These are phyloP conservation scores for Sorex maritimensis DNA, from an alignment of 2,797 vertebrate species.

Conservation along the genomic window DNA sequence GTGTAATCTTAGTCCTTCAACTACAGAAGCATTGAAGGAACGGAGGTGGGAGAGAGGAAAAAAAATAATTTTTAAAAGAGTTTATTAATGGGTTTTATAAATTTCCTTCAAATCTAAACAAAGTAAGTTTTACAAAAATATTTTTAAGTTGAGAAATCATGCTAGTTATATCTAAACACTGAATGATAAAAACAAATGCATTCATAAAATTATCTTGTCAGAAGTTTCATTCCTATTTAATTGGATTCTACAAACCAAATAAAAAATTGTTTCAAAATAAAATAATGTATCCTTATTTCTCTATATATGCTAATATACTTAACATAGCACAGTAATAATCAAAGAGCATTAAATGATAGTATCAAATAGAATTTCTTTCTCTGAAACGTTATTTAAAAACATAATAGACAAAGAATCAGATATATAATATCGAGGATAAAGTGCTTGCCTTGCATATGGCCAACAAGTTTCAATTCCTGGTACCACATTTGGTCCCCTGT, in stretches of 20 bases:
- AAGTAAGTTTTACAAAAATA: constrained; percentile 29
- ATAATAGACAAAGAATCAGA: neutral
- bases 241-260: constrained; percentile 30
- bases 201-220: constrained; percentile 51
- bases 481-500: too few relatives aligned
- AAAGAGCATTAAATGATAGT: constrained; percentile 53
- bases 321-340: neutral
- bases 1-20: too few relatives aligned
- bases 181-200: neutral
- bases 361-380: constrained; percentile 26
- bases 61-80: too few relatives aligned
- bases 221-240: neutral
- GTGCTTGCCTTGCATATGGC: too few relatives aligned
- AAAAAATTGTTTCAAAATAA: constrained; percentile 25
- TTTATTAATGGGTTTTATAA: neutral
- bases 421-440: too few relatives aligned
- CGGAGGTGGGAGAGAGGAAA: too few relatives aligned
- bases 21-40: too few relatives aligned
- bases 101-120: constrained; percentile 40
- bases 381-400: constrained; percentile 54
- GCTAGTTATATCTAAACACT: neutral
- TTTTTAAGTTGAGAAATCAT: constrained; percentile 21
- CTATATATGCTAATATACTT: constrained; percentile 8
- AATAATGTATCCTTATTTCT: constrained; percentile 51
- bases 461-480: too few relatives aligned